phyloP scores from a whole-genome alignment of 2,797 vertebrate species.

The Alcedo atthis region DNA sequence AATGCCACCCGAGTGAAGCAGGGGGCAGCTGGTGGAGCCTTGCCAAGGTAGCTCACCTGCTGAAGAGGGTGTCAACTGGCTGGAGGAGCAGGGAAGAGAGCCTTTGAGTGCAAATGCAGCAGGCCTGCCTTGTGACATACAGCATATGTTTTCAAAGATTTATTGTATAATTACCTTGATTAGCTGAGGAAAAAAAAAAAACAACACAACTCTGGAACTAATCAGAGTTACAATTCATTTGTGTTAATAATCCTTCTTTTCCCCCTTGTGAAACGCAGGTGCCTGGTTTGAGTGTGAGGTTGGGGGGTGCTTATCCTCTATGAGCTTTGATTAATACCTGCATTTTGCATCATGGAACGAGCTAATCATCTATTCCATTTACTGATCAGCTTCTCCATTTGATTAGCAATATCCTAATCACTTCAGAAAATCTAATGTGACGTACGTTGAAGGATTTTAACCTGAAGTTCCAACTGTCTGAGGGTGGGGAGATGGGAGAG shows the following conservation, averaged over 20 bases:
- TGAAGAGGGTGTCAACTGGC: neutral
- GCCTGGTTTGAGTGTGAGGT: slow-evolving; percentile 57
- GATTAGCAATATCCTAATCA: slow-evolving; percentile 64
- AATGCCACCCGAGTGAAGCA: neutral
- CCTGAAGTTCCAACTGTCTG: neutral
- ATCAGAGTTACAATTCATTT: slow-evolving; percentile 61
- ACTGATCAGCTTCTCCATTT: slow-evolving; percentile 70
- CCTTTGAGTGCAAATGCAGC: neutral
- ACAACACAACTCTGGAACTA: slow-evolving; percentile 56
- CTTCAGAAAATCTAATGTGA: slow-evolving; percentile 50
- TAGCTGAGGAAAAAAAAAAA: slow-evolving; percentile 62
- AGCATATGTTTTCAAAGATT: slow-evolving; percentile 26
- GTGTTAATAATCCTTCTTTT: slow-evolving; percentile 55
- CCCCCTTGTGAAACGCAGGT: slow-evolving; percentile 66
- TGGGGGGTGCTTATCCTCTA: slow-evolving; percentile 59
- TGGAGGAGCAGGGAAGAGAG: neutral
- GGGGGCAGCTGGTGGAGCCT: neutral
- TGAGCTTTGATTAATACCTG: slow-evolving; percentile 74
- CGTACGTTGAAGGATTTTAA: neutral
- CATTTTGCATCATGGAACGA: slow-evolving; percentile 61
- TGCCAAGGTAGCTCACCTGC: neutral
- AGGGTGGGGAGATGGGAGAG: neutral
- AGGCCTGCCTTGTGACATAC: slow-evolving; percentile 47
- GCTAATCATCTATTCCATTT: slow-evolving; percentile 74
- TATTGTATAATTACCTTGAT: slow-evolving; percentile 76